These are phyloP conservation scores for Alfaro cultratus DNA, from an alignment of 2,797 vertebrate genomes.

Conservation along the genomic window DNA sequence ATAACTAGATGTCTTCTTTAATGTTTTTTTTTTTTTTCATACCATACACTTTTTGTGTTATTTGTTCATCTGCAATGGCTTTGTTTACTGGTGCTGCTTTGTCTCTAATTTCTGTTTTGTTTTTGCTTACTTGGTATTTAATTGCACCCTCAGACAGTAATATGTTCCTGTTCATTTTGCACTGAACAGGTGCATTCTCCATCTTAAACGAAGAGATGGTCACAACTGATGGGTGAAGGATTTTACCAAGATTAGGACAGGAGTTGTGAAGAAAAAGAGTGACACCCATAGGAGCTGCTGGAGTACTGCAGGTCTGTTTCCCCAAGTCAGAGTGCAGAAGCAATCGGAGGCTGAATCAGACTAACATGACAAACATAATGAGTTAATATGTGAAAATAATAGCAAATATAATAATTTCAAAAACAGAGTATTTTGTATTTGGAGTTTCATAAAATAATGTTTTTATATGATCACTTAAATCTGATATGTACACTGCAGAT, in stretches of 20 bases:
- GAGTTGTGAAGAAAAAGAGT: constrained; percentile 84
- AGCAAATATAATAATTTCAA: not conserved
- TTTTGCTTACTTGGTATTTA: constrained; percentile 18
- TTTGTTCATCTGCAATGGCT: not conserved
- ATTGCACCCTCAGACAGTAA: constrained; percentile 16
- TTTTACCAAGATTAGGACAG: constrained; percentile 15
- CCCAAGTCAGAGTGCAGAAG: constrained; percentile 6
- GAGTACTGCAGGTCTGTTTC: constrained; percentile 69
- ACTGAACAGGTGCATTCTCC: constrained; percentile 31
- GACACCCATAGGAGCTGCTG: constrained; percentile 78
- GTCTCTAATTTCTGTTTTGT: constrained; percentile 2
- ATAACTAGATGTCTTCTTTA: not conserved
- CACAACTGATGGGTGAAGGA: constrained; percentile 12
- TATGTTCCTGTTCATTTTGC: constrained; percentile 21
- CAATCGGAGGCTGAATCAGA: constrained; percentile 23
- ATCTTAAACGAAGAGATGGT: constrained; percentile 13
- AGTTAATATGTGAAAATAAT: constrained; percentile 3
- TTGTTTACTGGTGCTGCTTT: constrained; percentile 17
- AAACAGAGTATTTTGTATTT: not conserved
- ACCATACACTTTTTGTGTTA: not conserved
- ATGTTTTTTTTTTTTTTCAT: not conserved
- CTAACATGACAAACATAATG: constrained; percentile 15
- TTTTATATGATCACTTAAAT: not conserved
- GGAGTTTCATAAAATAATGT: not conserved
- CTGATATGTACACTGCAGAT: not conserved